Evolutionary conservation across 2,888 invertebrate species (phyloP).

Genomic region (Tuta absoluta): DNA sequence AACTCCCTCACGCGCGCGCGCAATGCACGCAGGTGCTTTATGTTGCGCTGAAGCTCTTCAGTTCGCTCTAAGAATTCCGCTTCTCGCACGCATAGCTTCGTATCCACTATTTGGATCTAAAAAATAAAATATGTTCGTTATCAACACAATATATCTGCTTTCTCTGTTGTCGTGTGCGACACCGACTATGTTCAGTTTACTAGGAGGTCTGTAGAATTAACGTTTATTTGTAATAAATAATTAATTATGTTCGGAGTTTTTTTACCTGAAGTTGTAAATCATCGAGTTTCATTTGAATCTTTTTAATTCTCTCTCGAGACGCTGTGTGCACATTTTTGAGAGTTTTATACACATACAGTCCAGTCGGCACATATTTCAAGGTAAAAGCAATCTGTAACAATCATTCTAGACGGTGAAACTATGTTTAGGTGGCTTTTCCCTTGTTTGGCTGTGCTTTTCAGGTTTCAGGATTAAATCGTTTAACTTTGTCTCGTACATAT

Average conservation of each 20-base stretch:
- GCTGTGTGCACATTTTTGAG: conserved; percentile 53
- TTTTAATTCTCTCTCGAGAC: conserved; percentile 56
- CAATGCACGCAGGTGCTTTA: conserved; percentile 52
- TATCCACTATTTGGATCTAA: conserved; percentile 66
- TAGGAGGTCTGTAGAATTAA: too few species aligned
- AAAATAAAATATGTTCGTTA: too few species aligned
- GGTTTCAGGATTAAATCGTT: too few species aligned
- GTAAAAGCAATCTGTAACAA: conserved; percentile 44
- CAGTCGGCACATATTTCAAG: conserved; percentile 62
- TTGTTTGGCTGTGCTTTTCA: too few species aligned
- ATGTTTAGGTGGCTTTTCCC: too few species aligned
- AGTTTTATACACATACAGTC: conserved; percentile 58
- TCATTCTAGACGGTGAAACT: background rate
- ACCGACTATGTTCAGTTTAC: too few species aligned
- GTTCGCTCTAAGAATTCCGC: conserved; percentile 58
- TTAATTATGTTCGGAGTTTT: too few species aligned
- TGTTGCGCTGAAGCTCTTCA: conserved; percentile 50
- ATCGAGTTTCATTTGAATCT: conserved; percentile 60
- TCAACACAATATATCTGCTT: background rate
- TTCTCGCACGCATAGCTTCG: conserved; percentile 62
- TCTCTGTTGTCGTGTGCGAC: too few species aligned
- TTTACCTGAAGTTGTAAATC: conserved; percentile 68
- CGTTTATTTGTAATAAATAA: too few species aligned
- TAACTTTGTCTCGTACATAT: too few species aligned
- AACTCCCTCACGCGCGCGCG: conserved; percentile 57